Evolutionary conservation across 2,888 invertebrate genomes (phyloP), one percentile per base, ranked within the genome.

Genomic region (Eilema depressum): DNA sequence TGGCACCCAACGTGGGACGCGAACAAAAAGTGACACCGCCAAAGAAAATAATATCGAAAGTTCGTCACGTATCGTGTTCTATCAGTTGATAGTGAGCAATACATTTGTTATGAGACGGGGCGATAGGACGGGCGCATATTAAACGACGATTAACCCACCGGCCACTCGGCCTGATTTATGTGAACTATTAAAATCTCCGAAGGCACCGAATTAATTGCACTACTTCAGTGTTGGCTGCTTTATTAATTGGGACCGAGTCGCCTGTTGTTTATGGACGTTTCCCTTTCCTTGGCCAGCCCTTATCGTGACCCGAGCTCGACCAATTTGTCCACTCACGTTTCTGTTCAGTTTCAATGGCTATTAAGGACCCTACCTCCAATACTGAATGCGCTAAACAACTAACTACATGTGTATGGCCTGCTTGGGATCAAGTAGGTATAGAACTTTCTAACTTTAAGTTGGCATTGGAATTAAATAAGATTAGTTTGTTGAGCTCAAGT

Each of bases 141-240:
- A 94, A 95, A 94, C 92, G 92, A 71, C 93, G 93, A 94, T 95
- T 95, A 94, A 92, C 94, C 95, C 93, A 93, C 93, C 93, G 94
- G 92, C 90, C 89, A 86, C 85, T 83, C 79, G 74, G 66, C 75
- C 92, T 95, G 95, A 95, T 95, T 95, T 95, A 95, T 95, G 94
- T 85, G 90, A 94, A 95, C 95, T 95, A 95, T 95, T 95, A 95
- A 95, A 95, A 94, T 94, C 93, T 94, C 87, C 92, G 94, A 94
- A 95, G 93, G 95, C 94, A 90, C 91, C 93, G 91, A 95, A 95
- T 95, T 95, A 95, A 95, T 95, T 93, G 94, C 93, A 90, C 93
- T 92, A 94, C 94, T 94, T 93, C 91, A 92, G 92, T 91, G 91
- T 90, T 89, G 91, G 92, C 90, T 89, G 93, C 92, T 93, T 94